Evolutionary conservation across 2,113 vertebrate species (phyloP).

Genomic region (Tetraodon nigroviridis): DNA sequence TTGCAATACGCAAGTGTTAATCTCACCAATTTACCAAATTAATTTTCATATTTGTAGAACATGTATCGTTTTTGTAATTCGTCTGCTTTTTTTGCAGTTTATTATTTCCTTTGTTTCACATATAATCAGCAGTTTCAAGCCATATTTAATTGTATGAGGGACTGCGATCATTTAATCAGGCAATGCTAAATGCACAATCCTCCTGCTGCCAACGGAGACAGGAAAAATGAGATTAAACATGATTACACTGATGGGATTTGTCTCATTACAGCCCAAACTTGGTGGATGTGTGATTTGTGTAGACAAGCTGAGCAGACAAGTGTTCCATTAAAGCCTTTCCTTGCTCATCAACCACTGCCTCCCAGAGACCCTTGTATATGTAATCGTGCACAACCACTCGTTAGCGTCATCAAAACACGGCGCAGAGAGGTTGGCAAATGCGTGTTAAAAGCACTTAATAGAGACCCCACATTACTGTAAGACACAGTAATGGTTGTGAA

Average conservation of each 20-base stretch:
- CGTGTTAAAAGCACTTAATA: slow-evolving; percentile 64
- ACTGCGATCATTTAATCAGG: slow-evolving; percentile 41
- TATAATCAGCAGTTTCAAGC: slow-evolving; percentile 30
- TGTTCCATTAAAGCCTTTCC: slow-evolving; percentile 69
- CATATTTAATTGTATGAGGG: slow-evolving; percentile 22
- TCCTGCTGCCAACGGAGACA: slow-evolving; percentile 28
- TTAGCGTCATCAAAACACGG: slow-evolving; percentile 64
- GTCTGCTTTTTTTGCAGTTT: too few relatives aligned
- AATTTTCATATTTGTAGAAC: too few relatives aligned
- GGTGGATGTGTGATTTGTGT: slow-evolving; percentile 52
- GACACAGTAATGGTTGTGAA: slow-evolving; percentile 45
- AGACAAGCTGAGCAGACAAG: slow-evolving; percentile 41
- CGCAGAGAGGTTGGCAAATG: slow-evolving; percentile 40
- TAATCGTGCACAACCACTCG: slow-evolving; percentile 62
- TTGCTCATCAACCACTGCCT: slow-evolving; percentile 42
- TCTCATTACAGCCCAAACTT: slow-evolving; percentile 61
- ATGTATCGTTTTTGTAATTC: too few relatives aligned
- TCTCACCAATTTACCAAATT: too few relatives aligned
- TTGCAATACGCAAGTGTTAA: too few relatives aligned
- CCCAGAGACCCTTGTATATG: slow-evolving; percentile 40
- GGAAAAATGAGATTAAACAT: slow-evolving; percentile 56
- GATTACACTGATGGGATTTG: slow-evolving; percentile 66
- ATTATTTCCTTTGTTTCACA: too few relatives aligned
- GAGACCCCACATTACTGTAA: slow-evolving; percentile 40
- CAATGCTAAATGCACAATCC: slow-evolving; percentile 35